phyloP scores from a whole-genome alignment of 2,888 invertebrate species.

The Automeris io region DNA sequence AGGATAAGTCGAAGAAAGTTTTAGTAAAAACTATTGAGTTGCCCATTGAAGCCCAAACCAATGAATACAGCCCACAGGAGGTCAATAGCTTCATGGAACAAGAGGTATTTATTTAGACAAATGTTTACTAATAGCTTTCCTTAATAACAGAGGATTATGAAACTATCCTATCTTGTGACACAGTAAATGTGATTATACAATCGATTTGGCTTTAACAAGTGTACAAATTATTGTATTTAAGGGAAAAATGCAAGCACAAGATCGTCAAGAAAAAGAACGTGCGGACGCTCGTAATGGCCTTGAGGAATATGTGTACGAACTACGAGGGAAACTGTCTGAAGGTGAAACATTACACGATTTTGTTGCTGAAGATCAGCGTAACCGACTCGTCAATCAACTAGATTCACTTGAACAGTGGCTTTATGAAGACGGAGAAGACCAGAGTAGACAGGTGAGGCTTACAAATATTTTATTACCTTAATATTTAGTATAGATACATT shows the following conservation, averaged over 20 bases:
- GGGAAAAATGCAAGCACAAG: slow-evolving; percentile 89
- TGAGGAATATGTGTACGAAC: slow-evolving; percentile 98
- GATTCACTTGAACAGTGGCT: slow-evolving; percentile 96
- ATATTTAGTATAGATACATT: no score
- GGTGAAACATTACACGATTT: slow-evolving; percentile 86
- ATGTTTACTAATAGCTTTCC: not conserved
- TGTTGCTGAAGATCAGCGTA: slow-evolving; percentile 83
- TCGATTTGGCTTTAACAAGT: not conserved
- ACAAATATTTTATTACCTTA: no score
- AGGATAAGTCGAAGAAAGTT: slow-evolving; percentile 82
- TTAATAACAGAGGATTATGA: no score
- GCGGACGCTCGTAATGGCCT: slow-evolving; percentile 97
- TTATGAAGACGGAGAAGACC: slow-evolving; percentile 96
- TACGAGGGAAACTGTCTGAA: slow-evolving; percentile 90
- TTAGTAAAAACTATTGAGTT: slow-evolving; percentile 89
- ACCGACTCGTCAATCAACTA: slow-evolving; percentile 79
- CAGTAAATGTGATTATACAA: not conserved
- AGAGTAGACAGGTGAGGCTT: slow-evolving; percentile 74
- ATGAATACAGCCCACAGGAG: slow-evolving; percentile 83
- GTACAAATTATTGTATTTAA: slow-evolving; percentile 32
- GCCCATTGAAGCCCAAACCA: slow-evolving; percentile 86
- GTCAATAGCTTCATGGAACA: slow-evolving; percentile 86
- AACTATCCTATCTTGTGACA: not conserved
- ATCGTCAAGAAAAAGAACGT: slow-evolving; percentile 95
- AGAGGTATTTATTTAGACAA: slow-evolving; percentile 77